Conservation (phyloP, 2,113 vertebrate species). For the Engraulis encrasicolus region DNA sequence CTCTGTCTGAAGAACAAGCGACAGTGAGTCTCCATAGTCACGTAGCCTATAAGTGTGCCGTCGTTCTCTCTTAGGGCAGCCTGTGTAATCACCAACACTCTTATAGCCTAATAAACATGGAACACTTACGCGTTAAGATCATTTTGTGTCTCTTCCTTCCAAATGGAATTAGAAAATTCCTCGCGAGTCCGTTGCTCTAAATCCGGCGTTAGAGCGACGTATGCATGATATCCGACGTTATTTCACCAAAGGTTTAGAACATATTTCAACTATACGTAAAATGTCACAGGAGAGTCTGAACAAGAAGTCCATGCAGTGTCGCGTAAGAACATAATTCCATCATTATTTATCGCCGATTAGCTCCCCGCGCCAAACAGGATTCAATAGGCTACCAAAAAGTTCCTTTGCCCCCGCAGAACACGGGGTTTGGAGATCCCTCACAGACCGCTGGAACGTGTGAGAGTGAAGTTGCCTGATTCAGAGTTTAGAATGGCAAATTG, state of each 20-base stretch:
- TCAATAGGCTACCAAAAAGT: slow-evolving; percentile 2
- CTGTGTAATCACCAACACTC: neutral
- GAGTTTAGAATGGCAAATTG: slow-evolving; percentile 67
- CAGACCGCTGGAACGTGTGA: slow-evolving; percentile 64
- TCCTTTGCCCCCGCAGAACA: slow-evolving; percentile 28
- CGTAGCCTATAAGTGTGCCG: too few species aligned
- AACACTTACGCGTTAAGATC: slow-evolving; percentile 78
- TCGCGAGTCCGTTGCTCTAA: slow-evolving; percentile 49
- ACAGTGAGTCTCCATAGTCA: too few species aligned
- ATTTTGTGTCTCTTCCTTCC: slow-evolving; percentile 54
- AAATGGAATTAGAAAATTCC: slow-evolving; percentile 48
- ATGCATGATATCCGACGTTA: slow-evolving; percentile 59
- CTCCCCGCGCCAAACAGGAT: neutral
- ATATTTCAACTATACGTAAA: neutral
- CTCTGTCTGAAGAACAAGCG: too few species aligned
- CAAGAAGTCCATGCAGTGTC: slow-evolving; percentile 23
- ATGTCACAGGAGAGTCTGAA: slow-evolving; percentile 28
- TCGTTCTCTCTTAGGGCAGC: neutral
- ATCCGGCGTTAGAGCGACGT: slow-evolving; percentile 57
- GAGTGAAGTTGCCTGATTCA: slow-evolving; percentile 73
- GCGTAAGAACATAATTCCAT: slow-evolving; percentile 64
- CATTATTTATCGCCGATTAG: slow-evolving; percentile 16
- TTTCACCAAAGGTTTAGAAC: slow-evolving; percentile 49
- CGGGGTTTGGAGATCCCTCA: slow-evolving; percentile 27
- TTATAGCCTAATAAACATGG: neutral